phyloP scores from a whole-genome alignment of 2,888 invertebrate genomes.

The Cyaniris semiargus region DNA sequence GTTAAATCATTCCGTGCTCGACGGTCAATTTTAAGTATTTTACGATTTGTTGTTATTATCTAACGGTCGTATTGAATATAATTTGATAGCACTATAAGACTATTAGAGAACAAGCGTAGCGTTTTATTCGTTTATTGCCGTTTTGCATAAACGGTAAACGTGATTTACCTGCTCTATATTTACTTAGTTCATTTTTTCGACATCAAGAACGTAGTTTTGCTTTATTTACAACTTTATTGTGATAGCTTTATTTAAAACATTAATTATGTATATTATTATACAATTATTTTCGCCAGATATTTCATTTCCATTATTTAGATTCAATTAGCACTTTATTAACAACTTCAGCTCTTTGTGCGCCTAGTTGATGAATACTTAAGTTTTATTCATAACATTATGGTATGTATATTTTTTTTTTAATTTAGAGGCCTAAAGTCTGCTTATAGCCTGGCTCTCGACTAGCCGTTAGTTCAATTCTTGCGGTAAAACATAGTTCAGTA shows the following conservation, averaged over 20 bases:
- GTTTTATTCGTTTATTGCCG: constrained; percentile 35
- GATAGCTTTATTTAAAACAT: neutral
- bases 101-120: constrained; percentile 22
- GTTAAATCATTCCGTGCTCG: constrained; percentile 51
- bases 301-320: neutral
- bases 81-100: constrained; percentile 38
- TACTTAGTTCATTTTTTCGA: neutral
- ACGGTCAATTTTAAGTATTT: constrained; percentile 70
- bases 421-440: too few relatives aligned
- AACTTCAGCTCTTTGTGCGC: neutral
- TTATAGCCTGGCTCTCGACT: too few relatives aligned
- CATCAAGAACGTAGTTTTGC: neutral
- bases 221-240: neutral
- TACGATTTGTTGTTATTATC: constrained; percentile 74
- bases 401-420: too few relatives aligned
- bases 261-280: neutral
- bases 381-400: too few relatives aligned
- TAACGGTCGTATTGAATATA: constrained; percentile 53
- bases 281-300: neutral
- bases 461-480: too few relatives aligned
- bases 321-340: neutral
- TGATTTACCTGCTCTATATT: constrained; percentile 4
- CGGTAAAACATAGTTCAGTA: too few relatives aligned
- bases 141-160: constrained; percentile 23
- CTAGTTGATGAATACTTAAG: too few relatives aligned